Base-by-base conservation (phyloP, 2,797 vertebrate species). In the Orientallactaga sibirica region DNA sequence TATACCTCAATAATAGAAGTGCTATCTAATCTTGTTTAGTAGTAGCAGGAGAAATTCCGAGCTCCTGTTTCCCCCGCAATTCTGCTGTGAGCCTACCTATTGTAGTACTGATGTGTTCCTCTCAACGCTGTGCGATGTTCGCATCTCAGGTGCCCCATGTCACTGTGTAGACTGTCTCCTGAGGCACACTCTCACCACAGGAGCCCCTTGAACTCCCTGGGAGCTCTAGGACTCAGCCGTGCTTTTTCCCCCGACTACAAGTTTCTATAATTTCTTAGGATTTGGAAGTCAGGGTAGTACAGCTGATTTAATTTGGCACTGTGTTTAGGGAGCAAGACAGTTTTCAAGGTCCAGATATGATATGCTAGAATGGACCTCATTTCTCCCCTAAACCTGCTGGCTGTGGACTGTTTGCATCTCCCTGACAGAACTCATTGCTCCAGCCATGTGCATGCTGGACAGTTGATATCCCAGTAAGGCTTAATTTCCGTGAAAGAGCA, bases 121-220 rank as follows among this genome's bases (percentile, higher is more conserved):
- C 19, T 70, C 4, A 18, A 52, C 25, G 2, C 2, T 68, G 15
- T 48, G 25, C 61, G 58, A 64, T 33, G 19, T 14, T 52, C 64
- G 16, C 68, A 52, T 27, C 48, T 11, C 68, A n/a, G 2, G 70
- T 5, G n/a, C 52, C 0, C 1, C 76, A 18, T 19, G 55, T 7
- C 29, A 9, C n/a, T 3, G 22, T 41, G 7, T 5, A 67, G 16
- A 24, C 15, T 11, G 15, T 29, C 41, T 14, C 55, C 19, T 52
- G 0, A 2, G 8, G 4, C 6, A 25, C 7, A 25, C 9, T 7
- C 8, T 7, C 9, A 16, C 5, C 27, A 25, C 12, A n/a, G 37
- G 20, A 67, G 68, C 14, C 48, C 29, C 5, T 74, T 67, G 78
- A 37, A 20, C 12, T 41, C 25, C 27, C 3, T 3, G 5, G 43